These are phyloP conservation scores for Steatornis caripensis DNA, from an alignment of 2,113 vertebrate species.

Conservation along the genomic window DNA sequence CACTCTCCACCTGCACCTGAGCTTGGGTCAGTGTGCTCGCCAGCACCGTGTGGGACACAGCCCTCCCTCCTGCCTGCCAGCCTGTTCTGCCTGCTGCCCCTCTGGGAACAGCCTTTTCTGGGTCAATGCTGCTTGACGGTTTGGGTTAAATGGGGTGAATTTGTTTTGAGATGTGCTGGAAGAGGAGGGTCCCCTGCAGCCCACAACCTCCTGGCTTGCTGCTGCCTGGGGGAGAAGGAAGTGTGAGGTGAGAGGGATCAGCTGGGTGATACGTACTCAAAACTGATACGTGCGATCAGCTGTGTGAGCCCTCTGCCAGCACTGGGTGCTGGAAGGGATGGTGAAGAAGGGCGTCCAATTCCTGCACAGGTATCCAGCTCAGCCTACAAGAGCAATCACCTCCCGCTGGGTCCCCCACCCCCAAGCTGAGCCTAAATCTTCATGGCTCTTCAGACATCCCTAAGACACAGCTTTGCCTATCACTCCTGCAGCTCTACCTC, in stretches of 20 bases:
- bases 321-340: neutral
- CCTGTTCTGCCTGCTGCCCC: neutral
- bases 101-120: neutral
- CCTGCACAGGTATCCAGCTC: neutral
- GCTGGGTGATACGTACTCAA: accelerated
- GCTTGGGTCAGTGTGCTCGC: neutral
- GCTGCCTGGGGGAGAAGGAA: neutral
- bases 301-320: neutral
- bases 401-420: neutral
- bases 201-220: neutral
- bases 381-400: accelerated
- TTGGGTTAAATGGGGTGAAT: conserved; percentile 8
- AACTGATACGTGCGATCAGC: neutral
- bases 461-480: neutral
- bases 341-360: accelerated
- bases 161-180: neutral
- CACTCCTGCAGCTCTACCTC: neutral
- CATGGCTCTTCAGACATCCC: neutral
- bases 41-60: neutral
- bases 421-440: neutral
- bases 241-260: neutral
- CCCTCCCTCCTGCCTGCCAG: neutral
- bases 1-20: neutral
- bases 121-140: neutral
- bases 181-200: neutral